phyloP scores from a whole-genome alignment of 2,113 vertebrate genomes.

The Aspiorhynchus laticeps region DNA sequence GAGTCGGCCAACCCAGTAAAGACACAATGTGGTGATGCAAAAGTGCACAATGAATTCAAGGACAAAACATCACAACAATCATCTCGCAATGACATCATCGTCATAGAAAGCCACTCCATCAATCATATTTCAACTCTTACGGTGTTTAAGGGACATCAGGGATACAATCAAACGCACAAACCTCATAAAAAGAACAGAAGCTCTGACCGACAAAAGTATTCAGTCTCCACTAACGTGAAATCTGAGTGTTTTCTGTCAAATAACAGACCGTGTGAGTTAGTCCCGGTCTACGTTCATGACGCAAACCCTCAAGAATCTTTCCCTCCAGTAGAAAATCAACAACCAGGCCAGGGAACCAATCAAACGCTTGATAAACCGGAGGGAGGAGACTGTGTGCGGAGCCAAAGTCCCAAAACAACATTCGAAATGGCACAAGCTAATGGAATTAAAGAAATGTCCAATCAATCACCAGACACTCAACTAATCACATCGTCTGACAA shows the following conservation, averaged over 20 bases:
- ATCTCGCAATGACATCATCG: conserved; percentile 17
- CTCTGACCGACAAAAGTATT: conserved; percentile 53
- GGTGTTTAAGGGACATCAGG: conserved; percentile 42
- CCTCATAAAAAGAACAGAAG: conserved; percentile 37
- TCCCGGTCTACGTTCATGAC: conserved; percentile 58
- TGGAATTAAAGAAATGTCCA: not conserved
- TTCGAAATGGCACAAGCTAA: not conserved
- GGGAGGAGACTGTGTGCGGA: not conserved
- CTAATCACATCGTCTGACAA: conserved; percentile 19
- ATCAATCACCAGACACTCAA: not conserved
- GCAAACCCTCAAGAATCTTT: conserved; percentile 15
- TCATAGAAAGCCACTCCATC: conserved; percentile 34
- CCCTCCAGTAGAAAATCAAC: not conserved
- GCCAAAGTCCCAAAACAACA: conserved; percentile 2
- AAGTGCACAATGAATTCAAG: not conserved
- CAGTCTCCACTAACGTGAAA: conserved; percentile 62
- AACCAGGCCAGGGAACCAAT: not conserved
- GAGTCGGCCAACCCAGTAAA: not conserved
- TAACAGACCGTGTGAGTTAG: conserved; percentile 68
- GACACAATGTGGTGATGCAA: not conserved
- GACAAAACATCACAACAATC: conserved; percentile 3
- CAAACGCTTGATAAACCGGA: not conserved
- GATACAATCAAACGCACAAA: conserved; percentile 46
- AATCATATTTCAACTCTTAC: conserved; percentile 50
- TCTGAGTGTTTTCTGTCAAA: conserved; percentile 78